A percentile compares a stretch with the other conserved stretches of the same genome.
Conservation (phyloP, 2,888 invertebrate genomes). For the Idaea biselata region DNA sequence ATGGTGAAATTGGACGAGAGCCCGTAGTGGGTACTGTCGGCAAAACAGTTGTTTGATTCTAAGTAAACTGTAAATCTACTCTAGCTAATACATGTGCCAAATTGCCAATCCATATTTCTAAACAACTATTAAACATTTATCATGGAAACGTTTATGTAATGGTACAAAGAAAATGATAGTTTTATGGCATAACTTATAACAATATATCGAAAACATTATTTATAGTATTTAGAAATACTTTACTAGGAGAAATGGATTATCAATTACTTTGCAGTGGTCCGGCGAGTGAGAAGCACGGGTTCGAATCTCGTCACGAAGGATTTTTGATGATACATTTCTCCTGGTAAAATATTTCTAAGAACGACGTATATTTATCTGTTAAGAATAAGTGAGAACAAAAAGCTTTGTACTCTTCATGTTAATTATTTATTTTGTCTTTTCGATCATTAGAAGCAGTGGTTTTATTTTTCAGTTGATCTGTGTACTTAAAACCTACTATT, state of each 20-base stretch:
- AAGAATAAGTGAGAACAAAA: neutral
- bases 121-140: neutral
- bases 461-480: too few relatives aligned
- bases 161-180: too few relatives aligned
- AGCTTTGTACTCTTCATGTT: neutral
- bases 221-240: too few relatives aligned
- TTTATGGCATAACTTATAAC: neutral
- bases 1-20: conserved; percentile 9
- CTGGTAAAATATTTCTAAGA: too few relatives aligned
- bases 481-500: too few relatives aligned
- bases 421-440: neutral
- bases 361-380: neutral
- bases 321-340: too few relatives aligned
- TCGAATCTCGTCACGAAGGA: too few relatives aligned
- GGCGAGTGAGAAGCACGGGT: too few relatives aligned
- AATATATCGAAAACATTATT: neutral
- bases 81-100: neutral
- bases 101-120: neutral
- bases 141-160: neutral
- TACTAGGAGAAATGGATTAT: too few relatives aligned
- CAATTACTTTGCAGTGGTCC: too few relatives aligned
- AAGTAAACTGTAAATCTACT: neutral
- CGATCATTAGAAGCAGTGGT: neutral
- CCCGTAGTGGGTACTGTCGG: conserved; percentile 7
- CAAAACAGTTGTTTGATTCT: conserved; percentile 4